Evolutionary conservation across 2,113 vertebrate genomes (phyloP).

Genomic region (Misgurnus mizolepis): DNA sequence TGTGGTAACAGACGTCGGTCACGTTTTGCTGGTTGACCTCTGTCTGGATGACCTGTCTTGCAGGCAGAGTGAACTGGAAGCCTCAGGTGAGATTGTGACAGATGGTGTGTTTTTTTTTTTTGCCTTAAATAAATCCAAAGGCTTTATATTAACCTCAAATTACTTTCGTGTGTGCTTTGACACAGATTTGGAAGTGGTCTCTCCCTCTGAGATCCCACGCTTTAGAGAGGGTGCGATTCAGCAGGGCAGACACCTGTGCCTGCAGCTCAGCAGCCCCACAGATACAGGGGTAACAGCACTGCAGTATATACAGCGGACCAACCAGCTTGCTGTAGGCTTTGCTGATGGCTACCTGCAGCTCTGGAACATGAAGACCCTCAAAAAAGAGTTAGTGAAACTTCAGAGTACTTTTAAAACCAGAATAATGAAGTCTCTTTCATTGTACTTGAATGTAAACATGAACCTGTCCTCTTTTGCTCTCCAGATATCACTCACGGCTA

Average conservation of each 20-base stretch:
- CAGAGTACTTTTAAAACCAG: not conserved
- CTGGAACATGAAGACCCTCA: constrained; percentile 90
- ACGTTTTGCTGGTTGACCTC: constrained; percentile 90
- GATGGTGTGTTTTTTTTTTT: not conserved
- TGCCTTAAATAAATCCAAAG: not conserved
- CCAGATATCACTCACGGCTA: constrained; percentile 87
- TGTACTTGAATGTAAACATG: not conserved
- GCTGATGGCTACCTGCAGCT: constrained; percentile 90
- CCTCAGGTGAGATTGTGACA: constrained; percentile 78
- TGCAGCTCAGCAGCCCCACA: constrained; percentile 83
- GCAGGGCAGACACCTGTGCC: constrained; percentile 87
- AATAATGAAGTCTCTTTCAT: no score
- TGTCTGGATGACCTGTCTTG: constrained; percentile 91
- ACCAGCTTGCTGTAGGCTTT: constrained; percentile 90
- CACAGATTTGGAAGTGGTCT: constrained; percentile 87
- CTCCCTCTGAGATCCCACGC: constrained; percentile 83
- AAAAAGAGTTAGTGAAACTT: constrained; percentile 83
- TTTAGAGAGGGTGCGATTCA: constrained; percentile 82
- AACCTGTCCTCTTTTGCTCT: not conserved
- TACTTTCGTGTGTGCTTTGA: constrained; percentile 16
- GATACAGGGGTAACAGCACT: constrained; percentile 82
- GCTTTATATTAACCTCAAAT: not conserved
- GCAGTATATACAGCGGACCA: constrained; percentile 86
- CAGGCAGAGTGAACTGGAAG: constrained; percentile 88
- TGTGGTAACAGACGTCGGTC: constrained; percentile 90